Conservation (phyloP, 1,140 invertebrate genomes). For the Macrosteles quadrilineatus region DNA sequence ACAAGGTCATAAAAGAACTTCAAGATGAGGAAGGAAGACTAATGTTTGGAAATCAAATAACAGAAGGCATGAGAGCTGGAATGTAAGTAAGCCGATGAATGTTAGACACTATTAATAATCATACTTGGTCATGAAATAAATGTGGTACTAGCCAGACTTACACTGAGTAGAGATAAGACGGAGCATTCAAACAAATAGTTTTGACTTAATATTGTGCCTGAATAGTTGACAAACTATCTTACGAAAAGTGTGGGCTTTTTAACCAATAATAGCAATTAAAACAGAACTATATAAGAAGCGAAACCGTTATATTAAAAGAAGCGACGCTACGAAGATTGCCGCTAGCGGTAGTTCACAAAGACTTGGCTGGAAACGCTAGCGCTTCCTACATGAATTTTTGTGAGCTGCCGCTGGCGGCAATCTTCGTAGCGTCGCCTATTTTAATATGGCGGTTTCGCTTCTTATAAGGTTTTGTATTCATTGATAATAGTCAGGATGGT, state of each 20-base stretch:
- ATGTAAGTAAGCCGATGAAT: conserved; percentile 50
- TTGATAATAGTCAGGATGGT: too few species aligned
- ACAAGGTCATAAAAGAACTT: conserved; percentile 72
- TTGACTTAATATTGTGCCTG: neutral
- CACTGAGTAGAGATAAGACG: neutral
- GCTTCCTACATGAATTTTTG: too few species aligned
- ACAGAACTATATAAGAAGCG: too few species aligned
- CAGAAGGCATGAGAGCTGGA: conserved; percentile 58
- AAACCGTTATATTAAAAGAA: too few species aligned
- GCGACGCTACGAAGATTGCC: too few species aligned
- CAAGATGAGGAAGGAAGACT: conserved; percentile 70
- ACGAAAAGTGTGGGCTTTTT: neutral
- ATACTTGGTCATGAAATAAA: neutral
- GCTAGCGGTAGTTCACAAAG: too few species aligned
- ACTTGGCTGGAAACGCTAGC: too few species aligned
- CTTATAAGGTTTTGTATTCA: too few species aligned
- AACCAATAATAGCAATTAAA: neutral
- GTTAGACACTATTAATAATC: neutral
- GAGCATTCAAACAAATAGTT: neutral
- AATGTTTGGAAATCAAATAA: conserved; percentile 66
- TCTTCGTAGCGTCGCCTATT: too few species aligned
- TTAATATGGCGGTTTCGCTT: too few species aligned
- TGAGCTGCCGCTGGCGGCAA: too few species aligned
- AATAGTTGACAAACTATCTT: neutral
- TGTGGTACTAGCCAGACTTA: neutral